Conservation (phyloP, 2,797 vertebrate genomes). For the Danio albolineatus region DNA sequence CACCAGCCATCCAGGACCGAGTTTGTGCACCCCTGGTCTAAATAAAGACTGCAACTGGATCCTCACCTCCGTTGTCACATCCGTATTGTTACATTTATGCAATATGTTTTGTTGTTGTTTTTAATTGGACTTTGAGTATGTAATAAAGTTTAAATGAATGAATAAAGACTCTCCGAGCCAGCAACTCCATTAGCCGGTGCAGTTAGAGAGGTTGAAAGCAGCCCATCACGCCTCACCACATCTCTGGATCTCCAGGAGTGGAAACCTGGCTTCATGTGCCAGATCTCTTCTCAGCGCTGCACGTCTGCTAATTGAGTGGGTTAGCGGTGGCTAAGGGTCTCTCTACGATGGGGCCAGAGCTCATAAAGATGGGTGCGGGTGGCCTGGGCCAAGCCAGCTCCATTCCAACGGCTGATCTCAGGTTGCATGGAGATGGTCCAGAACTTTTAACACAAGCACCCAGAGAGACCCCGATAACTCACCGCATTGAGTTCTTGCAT, state of each 20-base stretch:
- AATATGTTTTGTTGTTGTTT: too few relatives aligned
- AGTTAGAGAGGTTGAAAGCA: neutral
- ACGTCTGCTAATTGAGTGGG: slow-evolving; percentile 67
- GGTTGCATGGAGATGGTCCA: slow-evolving; percentile 67
- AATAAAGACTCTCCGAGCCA: slow-evolving; percentile 16
- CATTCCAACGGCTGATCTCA: slow-evolving; percentile 36
- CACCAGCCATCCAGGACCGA: too few relatives aligned
- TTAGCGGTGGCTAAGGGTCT: slow-evolving; percentile 61
- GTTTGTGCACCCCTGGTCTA: too few relatives aligned
- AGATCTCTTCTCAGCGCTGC: slow-evolving; percentile 59
- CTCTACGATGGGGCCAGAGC: slow-evolving; percentile 24
- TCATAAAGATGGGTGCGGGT: slow-evolving; percentile 46
- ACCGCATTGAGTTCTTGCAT: slow-evolving; percentile 43
- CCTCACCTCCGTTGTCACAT: too few relatives aligned
- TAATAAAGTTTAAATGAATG: too few relatives aligned
- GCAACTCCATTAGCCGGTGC: neutral
- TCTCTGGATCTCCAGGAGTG: slow-evolving; percentile 31
- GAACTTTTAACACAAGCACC: slow-evolving; percentile 42
- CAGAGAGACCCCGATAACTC: slow-evolving; percentile 56
- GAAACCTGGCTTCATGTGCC: slow-evolving; percentile 50
- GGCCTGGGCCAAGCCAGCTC: slow-evolving; percentile 6
- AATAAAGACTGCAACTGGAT: too few relatives aligned
- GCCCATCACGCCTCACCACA: neutral
- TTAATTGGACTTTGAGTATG: too few relatives aligned
- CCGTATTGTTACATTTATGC: too few relatives aligned